Base-by-base conservation (phyloP, 2,888 invertebrate species). In the Nomada fucata region DNA sequence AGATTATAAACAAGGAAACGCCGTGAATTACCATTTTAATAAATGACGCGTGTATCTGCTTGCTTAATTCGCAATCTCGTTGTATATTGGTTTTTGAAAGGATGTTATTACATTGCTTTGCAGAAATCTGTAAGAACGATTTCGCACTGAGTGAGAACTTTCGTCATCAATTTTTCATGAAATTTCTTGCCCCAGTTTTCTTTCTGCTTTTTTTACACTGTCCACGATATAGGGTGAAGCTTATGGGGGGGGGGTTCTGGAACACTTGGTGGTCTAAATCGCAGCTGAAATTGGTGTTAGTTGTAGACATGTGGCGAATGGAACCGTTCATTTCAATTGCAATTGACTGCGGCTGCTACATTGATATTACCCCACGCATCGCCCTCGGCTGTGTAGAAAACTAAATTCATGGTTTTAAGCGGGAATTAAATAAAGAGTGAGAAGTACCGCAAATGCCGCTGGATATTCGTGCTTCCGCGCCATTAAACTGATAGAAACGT, bases 291-390 rank as follows among this genome's bases (percentile, higher is more conserved):
- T 89, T 89, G 90, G 86, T 83, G 86, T 76, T 86, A 84, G 85
- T 82, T 82, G 84, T 60, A 77, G 59, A 89, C 92, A 92, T 91
- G 91, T 90, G 90, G 90, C 88, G 84, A 89, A 82, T 89, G 87
- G 86, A 90, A 90, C 89, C 91, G 84, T 89, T 89, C 91, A 91
- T 92, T 92, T 92, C 91, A 90, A 91, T 91, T 91, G 91, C 89
- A 90, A 92, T 83, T 88, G 89, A 91, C 90, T 90, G 88, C 86
- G 89, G 88, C 82, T 86, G 86, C 71, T 72, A 86, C 83, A 86
- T 88, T 83, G 88, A 82, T 88, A 88, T 87, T 90, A 87, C 89
- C 86, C 85, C 83, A 86, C 91, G 89, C 64, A 79, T 68, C 84
- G 91, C 92, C 91, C 88, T 85, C 69, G 91, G 85, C 70, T 52